A percentile compares a stretch with the other conserved stretches of the same genome.
These are phyloP conservation scores for Schizopygopsis pylzovi DNA, from an alignment of 2,797 vertebrate genomes.

Conservation along the genomic window DNA sequence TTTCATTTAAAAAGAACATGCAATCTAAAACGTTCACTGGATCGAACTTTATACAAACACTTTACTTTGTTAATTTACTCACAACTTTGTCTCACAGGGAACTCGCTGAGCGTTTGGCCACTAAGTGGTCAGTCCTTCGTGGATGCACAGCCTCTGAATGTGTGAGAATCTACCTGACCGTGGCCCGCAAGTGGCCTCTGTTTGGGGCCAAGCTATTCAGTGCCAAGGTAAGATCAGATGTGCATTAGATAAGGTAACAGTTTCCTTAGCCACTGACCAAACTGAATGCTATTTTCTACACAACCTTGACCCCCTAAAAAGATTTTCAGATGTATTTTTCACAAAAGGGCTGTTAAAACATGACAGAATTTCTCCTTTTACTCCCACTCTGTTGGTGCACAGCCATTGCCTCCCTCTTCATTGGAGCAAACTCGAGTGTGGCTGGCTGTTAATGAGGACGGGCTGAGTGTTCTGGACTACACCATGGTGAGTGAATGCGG, in stretches of 20 bases:
- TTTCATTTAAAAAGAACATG: neutral
- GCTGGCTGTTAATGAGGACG: slow-evolving; percentile 94
- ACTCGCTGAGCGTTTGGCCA: slow-evolving; percentile 81
- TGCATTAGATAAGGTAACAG: neutral
- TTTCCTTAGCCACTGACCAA: neutral
- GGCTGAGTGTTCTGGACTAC: slow-evolving; percentile 89
- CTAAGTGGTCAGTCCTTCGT: slow-evolving; percentile 88
- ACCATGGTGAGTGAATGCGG: slow-evolving; percentile 82
- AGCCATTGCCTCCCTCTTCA: slow-evolving; percentile 84
- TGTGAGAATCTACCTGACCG: slow-evolving; percentile 91
- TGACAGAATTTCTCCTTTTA: slow-evolving; percentile 17
- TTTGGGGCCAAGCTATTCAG: slow-evolving; percentile 93
- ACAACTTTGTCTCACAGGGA: slow-evolving; percentile 75
- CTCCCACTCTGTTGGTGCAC: slow-evolving; percentile 58
- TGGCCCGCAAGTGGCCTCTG: slow-evolving; percentile 93
- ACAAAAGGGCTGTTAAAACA: slow-evolving; percentile 15
- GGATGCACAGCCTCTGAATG: slow-evolving; percentile 89
- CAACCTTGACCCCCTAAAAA: neutral
- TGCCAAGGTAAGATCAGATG: slow-evolving; percentile 82
- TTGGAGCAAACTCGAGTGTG: slow-evolving; percentile 84
- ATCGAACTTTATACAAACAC: slow-evolving; percentile 6
- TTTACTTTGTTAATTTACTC: neutral
- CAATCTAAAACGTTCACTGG: neutral
- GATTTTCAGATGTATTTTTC: slow-evolving; percentile 13
- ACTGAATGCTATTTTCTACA: neutral